Evolutionary conservation across 2,888 invertebrate genomes (phyloP), one percentile per base, ranked within the genome.

Genomic region (Tethea ocularis): DNA sequence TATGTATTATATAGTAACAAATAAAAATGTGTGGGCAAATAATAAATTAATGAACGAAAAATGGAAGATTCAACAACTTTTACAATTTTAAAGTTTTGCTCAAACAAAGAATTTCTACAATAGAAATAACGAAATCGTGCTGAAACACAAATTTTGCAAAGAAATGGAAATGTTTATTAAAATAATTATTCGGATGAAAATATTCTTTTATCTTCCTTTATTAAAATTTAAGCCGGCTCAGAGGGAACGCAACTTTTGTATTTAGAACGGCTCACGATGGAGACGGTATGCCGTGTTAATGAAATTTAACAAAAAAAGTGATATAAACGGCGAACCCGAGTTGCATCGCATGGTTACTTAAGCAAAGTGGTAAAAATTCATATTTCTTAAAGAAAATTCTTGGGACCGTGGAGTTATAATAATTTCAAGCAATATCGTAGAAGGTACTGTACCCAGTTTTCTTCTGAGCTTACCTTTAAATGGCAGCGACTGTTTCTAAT

Each of bases 261-360:
- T 53, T 56, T 51, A 20, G 46, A 55, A 22, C 36, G 38, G 51
- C 52, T 36, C 52, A 23, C 17, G 51, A 58, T 38, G 60, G 60
- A 72, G 69, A 58, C 56, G 56, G 67, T 46, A 20, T 46, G 7
- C 46, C 20, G 46, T 69, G 76, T 68, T 84, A 80, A 85, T 85
- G 77, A 80, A 75, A 80, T 82, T 78, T 78, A 68, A 74, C 74
- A 62, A 62, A 55, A 68, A 72, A 71, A 66, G 63, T 67, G 63
- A 66, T 62, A 63, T 69, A 65, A 63, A 57, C 58, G 61, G 53
- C 61, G 61, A 66, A 61, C 59, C 60, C n/a, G 71, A 62, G 69
- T 64, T 64, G 76, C 78, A 80, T 86, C 84, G 82, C 83, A 86
- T 79, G 86, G 84, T 75, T 73, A 78, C 86, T 87, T 87, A 86